These are phyloP conservation scores for Cepaea hortensis DNA, from an alignment of 2,888 invertebrate species.

Conservation along the genomic window DNA sequence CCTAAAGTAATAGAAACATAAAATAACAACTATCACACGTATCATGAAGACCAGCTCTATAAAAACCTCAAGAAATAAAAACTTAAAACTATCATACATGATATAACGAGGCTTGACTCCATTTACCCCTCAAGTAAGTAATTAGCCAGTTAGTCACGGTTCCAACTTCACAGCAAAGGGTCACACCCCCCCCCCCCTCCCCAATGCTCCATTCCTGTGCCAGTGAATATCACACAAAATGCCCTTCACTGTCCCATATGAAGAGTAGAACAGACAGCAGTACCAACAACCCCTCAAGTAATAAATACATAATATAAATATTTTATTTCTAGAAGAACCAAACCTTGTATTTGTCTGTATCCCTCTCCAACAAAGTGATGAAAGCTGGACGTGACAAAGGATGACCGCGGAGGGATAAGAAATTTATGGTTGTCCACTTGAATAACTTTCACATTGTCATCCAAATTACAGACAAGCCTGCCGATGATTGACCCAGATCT, in stretches of 20 bases:
- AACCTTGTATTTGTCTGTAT: constrained; percentile 33
- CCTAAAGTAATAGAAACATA: neutral
- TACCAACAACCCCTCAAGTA: neutral
- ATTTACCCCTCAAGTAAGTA: no score
- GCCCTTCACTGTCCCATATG: no score
- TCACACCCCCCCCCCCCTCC: no score
- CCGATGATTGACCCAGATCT: constrained; percentile 11
- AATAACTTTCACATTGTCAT: constrained; percentile 11
- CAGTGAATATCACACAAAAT: no score
- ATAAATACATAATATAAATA: neutral
- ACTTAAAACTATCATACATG: no score
- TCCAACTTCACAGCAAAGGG: no score
- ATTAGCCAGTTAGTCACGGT: no score
- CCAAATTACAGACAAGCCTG: constrained; percentile 24
- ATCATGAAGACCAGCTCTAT: neutral
- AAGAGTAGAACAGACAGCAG: no score
- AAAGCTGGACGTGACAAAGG: constrained; percentile 56
- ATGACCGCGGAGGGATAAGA: constrained; percentile 56
- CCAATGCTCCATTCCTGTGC: no score
- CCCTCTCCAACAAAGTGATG: constrained; percentile 27
- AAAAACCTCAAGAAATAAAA: neutral
- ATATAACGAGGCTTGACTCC: no score
- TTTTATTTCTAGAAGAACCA: neutral
- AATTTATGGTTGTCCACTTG: constrained; percentile 49
- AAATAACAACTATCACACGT: neutral